A percentile compares a stretch with the other conserved stretches of the same genome.
These are phyloP conservation scores for Antedon mediterranea DNA, from an alignment of 53 echinoderm and acorn worm genomes.

Conservation along the genomic window DNA sequence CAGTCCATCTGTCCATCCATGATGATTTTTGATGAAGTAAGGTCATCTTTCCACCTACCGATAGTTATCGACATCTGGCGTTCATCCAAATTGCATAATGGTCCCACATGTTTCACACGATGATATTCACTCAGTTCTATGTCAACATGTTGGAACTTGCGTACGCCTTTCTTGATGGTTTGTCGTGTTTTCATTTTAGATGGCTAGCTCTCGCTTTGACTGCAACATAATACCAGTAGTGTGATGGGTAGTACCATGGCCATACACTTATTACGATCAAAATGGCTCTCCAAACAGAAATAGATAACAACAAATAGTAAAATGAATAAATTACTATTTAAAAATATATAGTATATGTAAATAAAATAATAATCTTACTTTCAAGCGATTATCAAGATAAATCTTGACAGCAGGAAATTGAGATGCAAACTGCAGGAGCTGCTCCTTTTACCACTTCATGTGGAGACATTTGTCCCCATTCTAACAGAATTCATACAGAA, in stretches of 20 bases:
- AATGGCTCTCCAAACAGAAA: no score
- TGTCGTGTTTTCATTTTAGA: not conserved
- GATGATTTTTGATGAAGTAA: not conserved
- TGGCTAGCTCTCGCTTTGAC: not conserved
- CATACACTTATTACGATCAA: no score
- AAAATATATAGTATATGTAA: no score
- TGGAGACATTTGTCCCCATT: not conserved
- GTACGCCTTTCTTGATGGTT: not conserved
- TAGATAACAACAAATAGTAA: no score
- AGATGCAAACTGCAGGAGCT: constrained; percentile 3
- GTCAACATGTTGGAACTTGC: not conserved
- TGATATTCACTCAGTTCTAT: not conserved
- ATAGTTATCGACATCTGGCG: not conserved
- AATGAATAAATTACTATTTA: no score
- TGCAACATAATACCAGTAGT: not conserved
- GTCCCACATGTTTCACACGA: not conserved
- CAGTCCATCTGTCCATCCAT: not conserved
- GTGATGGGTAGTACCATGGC: not conserved
- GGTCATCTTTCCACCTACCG: not conserved
- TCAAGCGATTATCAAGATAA: not conserved
- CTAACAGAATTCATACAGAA: not conserved
- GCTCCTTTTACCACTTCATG: constrained; percentile 22
- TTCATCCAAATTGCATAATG: not conserved
- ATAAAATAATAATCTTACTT: not conserved
- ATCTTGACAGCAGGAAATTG: not conserved